Base-by-base conservation (phyloP, 2,888 invertebrate species). In the Cantharis rufa region DNA sequence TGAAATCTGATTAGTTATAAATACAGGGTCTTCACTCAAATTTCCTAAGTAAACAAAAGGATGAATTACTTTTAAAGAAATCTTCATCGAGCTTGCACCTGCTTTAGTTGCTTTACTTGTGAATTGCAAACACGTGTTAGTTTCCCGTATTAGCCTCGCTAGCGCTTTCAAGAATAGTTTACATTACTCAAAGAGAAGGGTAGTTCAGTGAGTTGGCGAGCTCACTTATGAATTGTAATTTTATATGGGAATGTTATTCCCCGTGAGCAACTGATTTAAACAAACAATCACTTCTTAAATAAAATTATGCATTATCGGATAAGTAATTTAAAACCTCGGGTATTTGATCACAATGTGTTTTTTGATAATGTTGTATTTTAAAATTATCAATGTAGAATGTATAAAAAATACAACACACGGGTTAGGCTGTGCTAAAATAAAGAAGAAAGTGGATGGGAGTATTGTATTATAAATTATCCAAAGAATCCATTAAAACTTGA, bases 101-200 rank as follows among this genome's bases (percentile, higher is more conserved):
- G 75, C 16, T 63, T 24, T 15, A 48, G 32, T 61, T 70, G 66
- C 70, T 75, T 71, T 71, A 32, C 74, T 74, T 73, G 70, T 71
- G 71, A 75, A 75, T 70, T 75, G 75, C 71, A 28, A 75, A 75
- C 75, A 75, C 71, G 71, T 75, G 75, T 71, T 68, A 71, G 71
- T 75, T 75, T 75, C 75, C 75, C 75, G 48, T 75, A 75, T 71
- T 75, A 75, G 32, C 75, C 28, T 66, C 62, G 71, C 66, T 75
- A 32, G 61, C 64, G 75, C 75, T 75, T 71, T 75, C 75, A 71
- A 75, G 74, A 75, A 71, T 75, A 75, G 75, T 61, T 75, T 75
- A 69, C 75, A 75, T 75, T 75, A 75, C 71, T 75, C 75, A 75
- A 75, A 75, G 74, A 15, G 62, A 21, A 70, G 70, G 70, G 69